phyloP scores from a whole-genome alignment of 2,888 invertebrate species.

The Syritta pipiens region DNA sequence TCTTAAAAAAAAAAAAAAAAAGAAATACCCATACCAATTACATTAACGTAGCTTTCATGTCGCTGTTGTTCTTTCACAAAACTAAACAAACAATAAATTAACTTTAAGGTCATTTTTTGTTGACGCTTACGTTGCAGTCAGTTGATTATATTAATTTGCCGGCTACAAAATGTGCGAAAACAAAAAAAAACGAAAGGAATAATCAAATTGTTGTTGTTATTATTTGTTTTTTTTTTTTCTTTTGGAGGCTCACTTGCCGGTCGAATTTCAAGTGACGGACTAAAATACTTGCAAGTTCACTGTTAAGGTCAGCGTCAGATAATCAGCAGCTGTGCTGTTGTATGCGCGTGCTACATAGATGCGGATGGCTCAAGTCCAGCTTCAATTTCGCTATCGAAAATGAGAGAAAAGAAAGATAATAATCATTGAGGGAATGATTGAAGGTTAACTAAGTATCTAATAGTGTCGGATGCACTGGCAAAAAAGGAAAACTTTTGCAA shows the following conservation, averaged over 20 bases:
- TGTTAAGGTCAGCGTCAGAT: constrained; percentile 68
- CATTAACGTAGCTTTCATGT: too few species aligned
- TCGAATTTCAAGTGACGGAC: constrained; percentile 48
- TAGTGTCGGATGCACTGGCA: constrained; percentile 24
- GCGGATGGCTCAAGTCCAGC: constrained; percentile 15
- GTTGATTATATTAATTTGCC: constrained; percentile 59
- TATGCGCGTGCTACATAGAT: constrained; percentile 34
- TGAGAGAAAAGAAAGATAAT: neutral
- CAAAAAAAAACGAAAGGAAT: constrained; percentile 3
- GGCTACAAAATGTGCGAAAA: constrained; percentile 38
- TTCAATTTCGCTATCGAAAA: constrained; percentile 5
- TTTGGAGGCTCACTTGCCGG: constrained; percentile 50
- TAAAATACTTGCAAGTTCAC: constrained; percentile 64
- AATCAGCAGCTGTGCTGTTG: constrained; percentile 51
- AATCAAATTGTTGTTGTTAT: constrained; percentile 27
- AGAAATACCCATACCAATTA: too few species aligned
- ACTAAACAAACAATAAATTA: constrained; percentile 42
- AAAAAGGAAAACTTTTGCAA: constrained; percentile 13
- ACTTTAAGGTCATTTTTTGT: constrained; percentile 40
- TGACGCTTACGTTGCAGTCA: constrained; percentile 34
- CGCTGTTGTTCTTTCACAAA: constrained; percentile 1
- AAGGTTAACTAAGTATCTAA: constrained; percentile 5
- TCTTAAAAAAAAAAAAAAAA: too few species aligned
- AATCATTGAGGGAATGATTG: constrained; percentile 8
- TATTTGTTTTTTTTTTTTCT: constrained; percentile 21